phyloP scores from a whole-genome alignment of 2,797 vertebrate genomes.

The Acanthurus lineatus region DNA sequence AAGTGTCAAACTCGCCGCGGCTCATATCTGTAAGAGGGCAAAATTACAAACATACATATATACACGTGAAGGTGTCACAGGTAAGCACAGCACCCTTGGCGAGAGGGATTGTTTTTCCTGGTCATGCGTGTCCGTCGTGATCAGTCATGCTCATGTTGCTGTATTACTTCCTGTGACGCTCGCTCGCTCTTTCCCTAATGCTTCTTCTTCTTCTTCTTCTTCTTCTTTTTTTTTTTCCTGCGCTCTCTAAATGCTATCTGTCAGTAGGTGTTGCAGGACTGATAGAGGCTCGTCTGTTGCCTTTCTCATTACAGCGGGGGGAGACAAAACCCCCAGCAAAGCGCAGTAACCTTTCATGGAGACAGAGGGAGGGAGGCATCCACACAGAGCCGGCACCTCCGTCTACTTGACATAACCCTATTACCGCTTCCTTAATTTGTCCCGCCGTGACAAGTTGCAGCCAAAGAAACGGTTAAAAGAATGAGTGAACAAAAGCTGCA shows the following conservation, averaged over 20 bases:
- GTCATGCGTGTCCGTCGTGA: conserved; percentile 61
- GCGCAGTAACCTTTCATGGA: conserved; percentile 78
- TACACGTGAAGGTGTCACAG: conserved; percentile 52
- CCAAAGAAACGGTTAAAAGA: conserved; percentile 80
- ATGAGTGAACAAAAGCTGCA: conserved; percentile 82
- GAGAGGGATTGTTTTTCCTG: conserved; percentile 60
- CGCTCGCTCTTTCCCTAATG: conserved; percentile 72
- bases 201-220: conserved; percentile 66
- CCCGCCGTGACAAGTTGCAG: conserved; percentile 75
- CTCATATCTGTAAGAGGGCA: conserved; percentile 15
- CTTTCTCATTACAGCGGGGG: conserved; percentile 78
- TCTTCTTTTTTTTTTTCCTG: too few relatives aligned
- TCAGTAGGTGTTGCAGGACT: conserved; percentile 76
- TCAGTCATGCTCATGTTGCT: conserved; percentile 74
- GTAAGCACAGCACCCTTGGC: conserved; percentile 49
- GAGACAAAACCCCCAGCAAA: conserved; percentile 65
- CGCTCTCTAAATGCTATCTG: conserved; percentile 75
- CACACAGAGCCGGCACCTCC: conserved; percentile 77
- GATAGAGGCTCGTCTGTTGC: conserved; percentile 75
- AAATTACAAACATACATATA: conserved; percentile 65
- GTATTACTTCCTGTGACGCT: conserved; percentile 75
- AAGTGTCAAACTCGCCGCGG: conserved; percentile 65
- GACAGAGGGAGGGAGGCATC: conserved; percentile 76
- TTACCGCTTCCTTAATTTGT: conserved; percentile 82
- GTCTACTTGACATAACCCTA: conserved; percentile 83